A percentile compares a stretch with the other conserved stretches of the same genome.
Evolutionary conservation across 2,113 vertebrate species (phyloP).

Genomic region (Plecturocebus donacophilus): DNA sequence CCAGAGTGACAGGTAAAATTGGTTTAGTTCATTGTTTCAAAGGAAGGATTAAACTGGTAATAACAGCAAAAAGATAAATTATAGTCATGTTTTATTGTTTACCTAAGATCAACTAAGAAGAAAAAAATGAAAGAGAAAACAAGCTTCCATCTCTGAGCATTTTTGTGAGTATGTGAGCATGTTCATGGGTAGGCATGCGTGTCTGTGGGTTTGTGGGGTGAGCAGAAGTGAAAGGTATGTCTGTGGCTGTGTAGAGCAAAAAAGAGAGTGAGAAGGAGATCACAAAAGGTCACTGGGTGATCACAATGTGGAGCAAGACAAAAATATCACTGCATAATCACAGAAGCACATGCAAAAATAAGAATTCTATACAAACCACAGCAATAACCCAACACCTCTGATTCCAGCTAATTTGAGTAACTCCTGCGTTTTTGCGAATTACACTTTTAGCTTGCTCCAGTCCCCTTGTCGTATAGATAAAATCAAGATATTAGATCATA

Average conservation of each 20-base stretch:
- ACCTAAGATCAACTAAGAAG: not conserved
- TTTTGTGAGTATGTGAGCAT: not conserved
- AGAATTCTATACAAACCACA: not conserved
- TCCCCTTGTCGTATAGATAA: not conserved
- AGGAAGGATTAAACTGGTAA: not conserved
- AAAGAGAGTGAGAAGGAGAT: not conserved
- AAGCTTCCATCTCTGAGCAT: not conserved
- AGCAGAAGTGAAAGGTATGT: too few relatives aligned
- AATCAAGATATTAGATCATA: not conserved
- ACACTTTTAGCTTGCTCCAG: not conserved
- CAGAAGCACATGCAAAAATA: not conserved
- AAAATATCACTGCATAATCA: not conserved
- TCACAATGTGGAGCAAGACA: not conserved
- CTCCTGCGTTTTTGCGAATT: not conserved
- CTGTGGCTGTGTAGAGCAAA: not conserved
- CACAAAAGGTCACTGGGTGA: not conserved
- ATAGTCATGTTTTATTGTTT: not conserved
- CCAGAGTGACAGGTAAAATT: not conserved
- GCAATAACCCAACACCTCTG: not conserved
- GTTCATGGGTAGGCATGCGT: too few relatives aligned
- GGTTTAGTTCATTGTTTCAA: not conserved
- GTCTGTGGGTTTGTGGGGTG: too few relatives aligned
- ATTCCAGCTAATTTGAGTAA: not conserved
- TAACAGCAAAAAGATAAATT: constrained; percentile 14
- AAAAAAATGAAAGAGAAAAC: not conserved